A percentile compares a stretch with the other conserved stretches of the same genome.
Conservation (phyloP, 2,797 vertebrate genomes). For the Melanotaenia maccullochi region DNA sequence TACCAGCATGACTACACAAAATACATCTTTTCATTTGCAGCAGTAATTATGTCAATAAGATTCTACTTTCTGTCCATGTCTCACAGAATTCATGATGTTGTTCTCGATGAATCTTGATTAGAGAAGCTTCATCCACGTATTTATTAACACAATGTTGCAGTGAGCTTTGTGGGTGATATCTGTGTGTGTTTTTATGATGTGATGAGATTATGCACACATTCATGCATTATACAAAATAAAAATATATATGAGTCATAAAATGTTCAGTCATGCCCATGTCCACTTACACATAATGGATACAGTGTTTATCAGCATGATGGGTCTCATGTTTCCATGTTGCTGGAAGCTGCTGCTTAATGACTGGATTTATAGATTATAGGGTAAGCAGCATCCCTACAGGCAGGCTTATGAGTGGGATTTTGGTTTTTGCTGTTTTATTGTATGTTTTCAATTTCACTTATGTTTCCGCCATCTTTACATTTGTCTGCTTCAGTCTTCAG, state of each 20-base stretch:
- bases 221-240: background rate
- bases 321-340: slow-evolving; percentile 37
- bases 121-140: background rate
- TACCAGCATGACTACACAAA: background rate
- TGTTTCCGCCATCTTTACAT: background rate
- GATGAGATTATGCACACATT: slow-evolving; percentile 8
- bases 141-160: slow-evolving; percentile 30
- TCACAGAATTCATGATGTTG: background rate
- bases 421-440: background rate
- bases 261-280: slow-evolving; percentile 9
- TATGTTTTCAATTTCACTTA: background rate
- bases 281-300: slow-evolving; percentile 29
- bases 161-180: slow-evolving; percentile 22
- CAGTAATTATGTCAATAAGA: background rate
- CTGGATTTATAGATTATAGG: slow-evolving; percentile 35
- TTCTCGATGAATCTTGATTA: background rate
- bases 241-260: background rate
- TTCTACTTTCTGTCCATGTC: background rate
- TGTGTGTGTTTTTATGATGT: slow-evolving; percentile 21
- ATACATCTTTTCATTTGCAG: background rate
- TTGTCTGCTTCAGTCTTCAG: background rate
- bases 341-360: slow-evolving; percentile 24
- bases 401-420: slow-evolving; percentile 7
- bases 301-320: slow-evolving; percentile 36
- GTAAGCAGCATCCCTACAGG: slow-evolving; percentile 15